Evolutionary conservation across 2,797 vertebrate species (phyloP), one percentile per base, ranked within the genome.

Genomic region (Poecile montanus): DNA sequence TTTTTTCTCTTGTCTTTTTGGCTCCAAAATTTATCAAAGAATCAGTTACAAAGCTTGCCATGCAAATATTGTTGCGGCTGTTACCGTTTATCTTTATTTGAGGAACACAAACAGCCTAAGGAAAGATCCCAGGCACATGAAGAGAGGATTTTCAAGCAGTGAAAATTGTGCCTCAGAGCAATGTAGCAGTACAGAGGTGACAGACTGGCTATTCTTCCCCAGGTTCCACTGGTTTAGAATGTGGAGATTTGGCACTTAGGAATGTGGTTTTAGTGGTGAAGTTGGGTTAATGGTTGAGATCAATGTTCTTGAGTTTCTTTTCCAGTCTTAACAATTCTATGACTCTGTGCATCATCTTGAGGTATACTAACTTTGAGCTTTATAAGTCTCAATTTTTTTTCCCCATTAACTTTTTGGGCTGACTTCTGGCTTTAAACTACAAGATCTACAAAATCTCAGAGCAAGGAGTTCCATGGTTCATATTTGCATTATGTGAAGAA

Each of bases 381-480:
- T 74, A 0, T 25, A 75, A 62, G 30, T 56, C 66, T 81, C 40
- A 70, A 8, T 14, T 40, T 60, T 70, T 62, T 29, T 5, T 10
- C 38, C 73, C 47, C 27, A 4, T 47, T 10, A 73, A 22, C 80
- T 57, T 67, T 11, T 40, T 73, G 47, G 38, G 29, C 58, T 85
- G 16, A 2, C 18, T 36, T 85, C 58, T 40, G 34, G 12, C 17
- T 14, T 82, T 85, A 70, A 78, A 58, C 17, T 84, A 32, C 40
- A 82, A 26, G 15, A 20, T 68, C 45, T 30, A 19, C 36, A 42
- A 61, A 87, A 61, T 76, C 34, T 73, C 47, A 50, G 3, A 36
- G 16, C 0, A 1, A 66, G 51, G 10, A 58, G 14, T 79, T 73
- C 34, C 32, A 18, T 0, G 4, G 47, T 34, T 65, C 15, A 2